A percentile compares a stretch with the other conserved stretches of the same genome.
These are phyloP conservation scores for Antheraea pernyi DNA, from an alignment of 1,140 invertebrate species.

Conservation along the genomic window DNA sequence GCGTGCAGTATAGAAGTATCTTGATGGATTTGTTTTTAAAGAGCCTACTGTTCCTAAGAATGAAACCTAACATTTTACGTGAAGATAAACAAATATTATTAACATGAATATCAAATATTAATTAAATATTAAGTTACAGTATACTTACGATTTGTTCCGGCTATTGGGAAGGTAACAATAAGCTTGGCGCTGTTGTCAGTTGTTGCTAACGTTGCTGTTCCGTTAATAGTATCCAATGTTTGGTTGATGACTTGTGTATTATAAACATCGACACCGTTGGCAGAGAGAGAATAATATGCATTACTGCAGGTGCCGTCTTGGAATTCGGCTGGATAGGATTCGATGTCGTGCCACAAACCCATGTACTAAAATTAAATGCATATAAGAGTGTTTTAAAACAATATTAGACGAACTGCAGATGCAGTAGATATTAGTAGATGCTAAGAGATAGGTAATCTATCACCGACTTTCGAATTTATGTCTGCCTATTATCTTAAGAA, in stretches of 20 bases:
- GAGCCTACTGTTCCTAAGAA: too few species aligned
- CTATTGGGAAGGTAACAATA: slow-evolving; percentile 23
- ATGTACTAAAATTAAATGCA: slow-evolving; percentile 47
- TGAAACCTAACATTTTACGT: too few species aligned
- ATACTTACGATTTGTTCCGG: slow-evolving; percentile 22
- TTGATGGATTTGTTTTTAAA: too few species aligned
- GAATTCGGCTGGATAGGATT: slow-evolving; percentile 45
- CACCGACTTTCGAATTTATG: too few species aligned
- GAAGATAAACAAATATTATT: too few species aligned
- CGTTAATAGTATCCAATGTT: slow-evolving; percentile 36
- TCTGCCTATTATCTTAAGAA: too few species aligned
- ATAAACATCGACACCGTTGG: slow-evolving; percentile 37
- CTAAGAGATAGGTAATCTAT: too few species aligned
- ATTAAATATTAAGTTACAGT: too few species aligned
- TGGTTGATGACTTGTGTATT: slow-evolving; percentile 57
- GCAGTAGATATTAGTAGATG: too few species aligned
- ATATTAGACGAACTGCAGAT: too few species aligned
- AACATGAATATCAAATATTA: too few species aligned
- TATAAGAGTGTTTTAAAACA: background rate
- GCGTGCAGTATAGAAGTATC: too few species aligned
- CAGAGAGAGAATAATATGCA: slow-evolving; percentile 37
- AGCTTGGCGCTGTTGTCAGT: slow-evolving; percentile 21
- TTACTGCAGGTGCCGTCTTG: slow-evolving; percentile 49
- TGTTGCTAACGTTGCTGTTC: slow-evolving; percentile 30
- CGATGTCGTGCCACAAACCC: slow-evolving; percentile 56